phyloP scores from a whole-genome alignment of 2,113 vertebrate genomes.

The Platysteira castanea region DNA sequence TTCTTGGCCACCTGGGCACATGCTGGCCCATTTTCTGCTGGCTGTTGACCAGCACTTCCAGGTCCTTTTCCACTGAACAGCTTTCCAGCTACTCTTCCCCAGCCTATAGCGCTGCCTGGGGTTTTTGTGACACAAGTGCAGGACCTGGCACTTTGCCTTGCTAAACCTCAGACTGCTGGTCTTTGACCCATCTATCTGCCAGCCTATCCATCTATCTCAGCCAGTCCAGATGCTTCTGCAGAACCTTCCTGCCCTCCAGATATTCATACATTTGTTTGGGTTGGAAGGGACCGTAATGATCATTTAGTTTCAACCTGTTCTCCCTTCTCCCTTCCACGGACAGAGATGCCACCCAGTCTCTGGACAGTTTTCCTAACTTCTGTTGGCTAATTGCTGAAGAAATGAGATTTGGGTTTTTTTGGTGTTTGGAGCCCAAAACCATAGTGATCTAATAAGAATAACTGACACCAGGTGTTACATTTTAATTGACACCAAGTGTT shows the following conservation, averaged over 20 bases:
- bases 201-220: background rate
- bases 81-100: background rate
- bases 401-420: background rate
- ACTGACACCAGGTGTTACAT: background rate
- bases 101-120: background rate
- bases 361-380: background rate
- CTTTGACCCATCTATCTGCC: background rate
- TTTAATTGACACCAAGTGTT: background rate
- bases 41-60: rapidly evolving
- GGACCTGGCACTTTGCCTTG: background rate
- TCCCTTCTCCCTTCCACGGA: rapidly evolving
- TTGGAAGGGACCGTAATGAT: background rate
- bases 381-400: background rate
- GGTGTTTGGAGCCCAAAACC: background rate
- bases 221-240: background rate
- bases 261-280: background rate
- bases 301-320: rapidly evolving
- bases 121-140: background rate
- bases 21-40: rapidly evolving
- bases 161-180: background rate
- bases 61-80: background rate
- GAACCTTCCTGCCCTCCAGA: background rate
- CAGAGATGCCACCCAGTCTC: background rate
- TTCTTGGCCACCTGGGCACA: background rate
- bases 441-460: background rate